phyloP scores from a whole-genome alignment of 2,888 invertebrate genomes.

The Lomographa bimaculata region DNA sequence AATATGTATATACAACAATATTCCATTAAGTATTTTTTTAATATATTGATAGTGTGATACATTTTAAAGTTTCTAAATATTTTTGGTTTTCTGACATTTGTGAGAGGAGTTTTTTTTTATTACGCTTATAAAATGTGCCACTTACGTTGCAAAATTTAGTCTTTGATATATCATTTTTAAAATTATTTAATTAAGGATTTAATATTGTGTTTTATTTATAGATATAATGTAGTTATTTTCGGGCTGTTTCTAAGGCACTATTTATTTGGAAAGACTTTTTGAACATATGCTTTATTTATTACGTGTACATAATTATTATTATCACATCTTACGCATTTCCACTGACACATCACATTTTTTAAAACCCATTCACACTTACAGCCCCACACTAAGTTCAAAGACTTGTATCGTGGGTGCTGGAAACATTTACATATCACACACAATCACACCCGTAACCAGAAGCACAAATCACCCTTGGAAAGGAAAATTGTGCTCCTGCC shows the following conservation, averaged over 20 bases:
- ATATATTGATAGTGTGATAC: no score
- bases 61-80: no score
- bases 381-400: no score
- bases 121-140: conserved; percentile 34
- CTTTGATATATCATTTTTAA: conserved; percentile 6
- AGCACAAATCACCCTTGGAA: no score
- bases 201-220: background rate
- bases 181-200: conserved; percentile 3
- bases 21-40: no score
- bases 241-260: conserved; percentile 1
- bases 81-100: background rate
- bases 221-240: no score
- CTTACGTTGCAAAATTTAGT: conserved; percentile 21
- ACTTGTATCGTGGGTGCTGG: no score
- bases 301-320: conserved; percentile 1
- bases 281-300: conserved; percentile 1
- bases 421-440: no score
- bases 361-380: no score
- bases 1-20: no score
- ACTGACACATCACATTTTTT: conserved; percentile 22
- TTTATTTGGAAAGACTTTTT: conserved; percentile 7
- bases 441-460: no score
- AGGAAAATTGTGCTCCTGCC: no score
- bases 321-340: conserved; percentile 1
- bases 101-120: conserved; percentile 14